These are phyloP conservation scores for Conus betulinus DNA, from an alignment of 1,140 invertebrate genomes.

Conservation along the genomic window DNA sequence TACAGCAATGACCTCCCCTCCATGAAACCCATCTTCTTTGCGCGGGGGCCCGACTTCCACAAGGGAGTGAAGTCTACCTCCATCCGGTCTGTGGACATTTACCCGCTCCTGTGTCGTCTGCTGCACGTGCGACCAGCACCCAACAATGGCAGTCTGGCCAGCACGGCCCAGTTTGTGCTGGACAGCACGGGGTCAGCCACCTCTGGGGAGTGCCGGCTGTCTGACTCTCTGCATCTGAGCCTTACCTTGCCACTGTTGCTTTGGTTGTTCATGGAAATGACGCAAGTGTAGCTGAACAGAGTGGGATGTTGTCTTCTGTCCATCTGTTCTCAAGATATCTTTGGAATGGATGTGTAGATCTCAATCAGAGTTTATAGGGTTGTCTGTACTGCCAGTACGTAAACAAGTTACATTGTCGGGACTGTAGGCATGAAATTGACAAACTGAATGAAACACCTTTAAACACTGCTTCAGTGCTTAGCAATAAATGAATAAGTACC, in stretches of 20 bases:
- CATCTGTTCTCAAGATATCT: not conserved
- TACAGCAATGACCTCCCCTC: slow-evolving; percentile 79
- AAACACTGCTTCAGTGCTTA: too few relatives aligned
- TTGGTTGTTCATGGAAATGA: not conserved
- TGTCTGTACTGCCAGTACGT: too few relatives aligned
- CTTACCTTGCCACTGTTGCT: not conserved
- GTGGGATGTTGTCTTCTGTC: not conserved
- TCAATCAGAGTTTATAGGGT: too few relatives aligned
- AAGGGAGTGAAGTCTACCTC: slow-evolving; percentile 76
- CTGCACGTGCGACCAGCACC: slow-evolving; percentile 65
- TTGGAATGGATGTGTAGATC: too few relatives aligned
- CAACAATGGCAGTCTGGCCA: slow-evolving; percentile 59
- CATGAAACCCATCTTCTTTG: slow-evolving; percentile 84
- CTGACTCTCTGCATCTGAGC: not conserved
- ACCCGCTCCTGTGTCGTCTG: slow-evolving; percentile 81
- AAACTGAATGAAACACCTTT: too few relatives aligned
- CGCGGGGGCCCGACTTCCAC: slow-evolving; percentile 81
- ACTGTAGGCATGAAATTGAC: too few relatives aligned
- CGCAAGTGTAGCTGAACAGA: not conserved
- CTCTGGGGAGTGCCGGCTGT: not conserved
- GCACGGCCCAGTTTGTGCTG: not conserved
- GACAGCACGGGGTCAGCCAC: not conserved
- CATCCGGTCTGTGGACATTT: slow-evolving; percentile 82
- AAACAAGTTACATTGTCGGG: too few relatives aligned
- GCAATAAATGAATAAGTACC: too few relatives aligned